Conservation (phyloP, 1,140 invertebrate genomes). For the Tetranychus cinnabarinus region DNA sequence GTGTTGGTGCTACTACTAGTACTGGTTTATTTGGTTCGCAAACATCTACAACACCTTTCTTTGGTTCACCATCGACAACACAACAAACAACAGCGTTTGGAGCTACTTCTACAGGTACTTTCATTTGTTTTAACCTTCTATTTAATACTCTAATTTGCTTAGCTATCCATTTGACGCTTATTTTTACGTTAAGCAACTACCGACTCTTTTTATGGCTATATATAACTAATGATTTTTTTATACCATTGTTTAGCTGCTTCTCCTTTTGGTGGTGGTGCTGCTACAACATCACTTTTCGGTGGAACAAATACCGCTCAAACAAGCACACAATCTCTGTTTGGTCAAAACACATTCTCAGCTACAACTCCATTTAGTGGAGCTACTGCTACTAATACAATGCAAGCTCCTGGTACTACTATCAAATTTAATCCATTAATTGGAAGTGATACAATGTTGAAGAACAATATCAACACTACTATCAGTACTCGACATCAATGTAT, state of each 20-base stretch:
- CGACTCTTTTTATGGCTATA: background rate
- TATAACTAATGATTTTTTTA: background rate
- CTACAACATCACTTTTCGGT: background rate
- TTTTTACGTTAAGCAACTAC: background rate
- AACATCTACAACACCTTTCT: constrained; percentile 18
- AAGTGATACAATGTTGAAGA: constrained; percentile 72
- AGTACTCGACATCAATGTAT: constrained; percentile 82
- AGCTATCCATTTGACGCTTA: background rate
- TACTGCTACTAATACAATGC: background rate
- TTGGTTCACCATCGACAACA: constrained; percentile 21
- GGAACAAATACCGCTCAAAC: background rate
- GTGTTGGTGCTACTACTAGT: background rate
- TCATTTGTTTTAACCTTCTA: background rate
- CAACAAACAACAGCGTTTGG: background rate
- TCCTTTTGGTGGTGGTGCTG: background rate
- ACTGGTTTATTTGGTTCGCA: background rate
- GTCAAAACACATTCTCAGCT: background rate
- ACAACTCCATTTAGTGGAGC: background rate
- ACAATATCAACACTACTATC: constrained; percentile 51
- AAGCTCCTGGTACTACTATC: constrained; percentile 39
- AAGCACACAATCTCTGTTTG: background rate
- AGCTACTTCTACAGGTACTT: background rate
- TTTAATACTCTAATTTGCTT: background rate
- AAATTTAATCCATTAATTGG: constrained; percentile 70
- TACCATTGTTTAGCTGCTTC: background rate